These are phyloP conservation scores for Siniperca chuatsi DNA, from an alignment of 2,113 vertebrate species.

Conservation along the genomic window DNA sequence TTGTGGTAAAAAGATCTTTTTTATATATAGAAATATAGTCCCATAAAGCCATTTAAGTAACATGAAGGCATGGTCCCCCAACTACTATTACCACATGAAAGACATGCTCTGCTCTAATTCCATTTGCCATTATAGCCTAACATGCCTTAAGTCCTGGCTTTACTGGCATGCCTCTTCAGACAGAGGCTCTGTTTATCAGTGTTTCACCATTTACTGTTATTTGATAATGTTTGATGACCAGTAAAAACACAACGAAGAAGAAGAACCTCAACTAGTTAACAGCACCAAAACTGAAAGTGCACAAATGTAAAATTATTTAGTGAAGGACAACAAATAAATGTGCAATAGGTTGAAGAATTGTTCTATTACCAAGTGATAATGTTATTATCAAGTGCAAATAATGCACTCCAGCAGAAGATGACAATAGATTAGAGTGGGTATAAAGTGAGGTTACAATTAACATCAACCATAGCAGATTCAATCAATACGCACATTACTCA, in stretches of 20 bases:
- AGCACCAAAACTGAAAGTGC: background rate
- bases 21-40: slow-evolving; percentile 63
- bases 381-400: background rate
- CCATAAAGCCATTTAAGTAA: slow-evolving; percentile 62
- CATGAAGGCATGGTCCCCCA: slow-evolving; percentile 56
- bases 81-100: slow-evolving; percentile 72
- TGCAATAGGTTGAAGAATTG: background rate
- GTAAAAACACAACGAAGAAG: background rate
- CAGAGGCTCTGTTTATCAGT: slow-evolving; percentile 4
- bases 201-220: slow-evolving; percentile 5
- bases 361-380: background rate
- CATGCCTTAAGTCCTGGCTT: slow-evolving; percentile 22
- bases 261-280: background rate
- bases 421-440: background rate
- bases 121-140: slow-evolving; percentile 53
- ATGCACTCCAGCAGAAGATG: background rate
- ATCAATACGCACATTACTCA: slow-evolving; percentile 18
- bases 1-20: slow-evolving; percentile 54
- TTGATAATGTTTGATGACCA: slow-evolving; percentile 2
- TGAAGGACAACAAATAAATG: background rate
- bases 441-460: slow-evolving; percentile 22
- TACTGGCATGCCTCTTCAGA: slow-evolving; percentile 6
- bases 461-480: slow-evolving; percentile 17
- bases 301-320: background rate
- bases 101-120: slow-evolving; percentile 40